phyloP scores from a whole-genome alignment of 2,113 vertebrate genomes.

The Sander lucioperca region DNA sequence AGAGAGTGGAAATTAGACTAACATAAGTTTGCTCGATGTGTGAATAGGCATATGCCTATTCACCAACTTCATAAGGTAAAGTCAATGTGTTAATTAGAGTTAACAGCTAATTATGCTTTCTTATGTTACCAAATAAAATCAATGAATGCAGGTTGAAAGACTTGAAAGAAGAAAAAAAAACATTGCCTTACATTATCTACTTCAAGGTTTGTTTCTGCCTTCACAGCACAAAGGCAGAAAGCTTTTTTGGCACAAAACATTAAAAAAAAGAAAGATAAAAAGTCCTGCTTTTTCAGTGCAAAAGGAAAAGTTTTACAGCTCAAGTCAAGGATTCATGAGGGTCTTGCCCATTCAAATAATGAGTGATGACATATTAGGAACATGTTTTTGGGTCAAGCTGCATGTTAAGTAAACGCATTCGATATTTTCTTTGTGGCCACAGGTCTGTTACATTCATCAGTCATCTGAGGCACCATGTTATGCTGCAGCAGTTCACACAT shows the following conservation, averaged over 20 bases:
- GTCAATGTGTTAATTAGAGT: background rate
- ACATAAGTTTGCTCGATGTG: background rate
- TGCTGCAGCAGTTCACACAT: conserved; percentile 6
- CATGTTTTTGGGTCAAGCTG: conserved; percentile 14
- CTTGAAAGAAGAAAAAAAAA: background rate
- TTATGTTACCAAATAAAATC: background rate
- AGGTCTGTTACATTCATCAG: conserved; percentile 19
- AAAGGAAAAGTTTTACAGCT: background rate
- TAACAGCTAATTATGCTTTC: background rate
- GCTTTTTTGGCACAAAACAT: background rate
- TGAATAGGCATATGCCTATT: background rate
- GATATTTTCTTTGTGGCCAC: conserved; percentile 17
- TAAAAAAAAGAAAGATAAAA: background rate
- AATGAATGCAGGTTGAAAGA: conserved; percentile 1
- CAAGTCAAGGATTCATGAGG: background rate
- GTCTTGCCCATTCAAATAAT: background rate
- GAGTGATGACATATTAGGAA: background rate
- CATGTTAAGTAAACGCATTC: conserved; percentile 1
- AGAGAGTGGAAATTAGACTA: too few relatives aligned
- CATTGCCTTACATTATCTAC: background rate
- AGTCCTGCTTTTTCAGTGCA: background rate
- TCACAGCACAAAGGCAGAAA: background rate
- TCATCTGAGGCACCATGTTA: background rate
- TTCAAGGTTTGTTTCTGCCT: background rate
- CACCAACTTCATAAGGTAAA: background rate